These are phyloP conservation scores for Luidia sarsii DNA, from an alignment of 53 echinoderm and acorn worm species.

Conservation along the genomic window DNA sequence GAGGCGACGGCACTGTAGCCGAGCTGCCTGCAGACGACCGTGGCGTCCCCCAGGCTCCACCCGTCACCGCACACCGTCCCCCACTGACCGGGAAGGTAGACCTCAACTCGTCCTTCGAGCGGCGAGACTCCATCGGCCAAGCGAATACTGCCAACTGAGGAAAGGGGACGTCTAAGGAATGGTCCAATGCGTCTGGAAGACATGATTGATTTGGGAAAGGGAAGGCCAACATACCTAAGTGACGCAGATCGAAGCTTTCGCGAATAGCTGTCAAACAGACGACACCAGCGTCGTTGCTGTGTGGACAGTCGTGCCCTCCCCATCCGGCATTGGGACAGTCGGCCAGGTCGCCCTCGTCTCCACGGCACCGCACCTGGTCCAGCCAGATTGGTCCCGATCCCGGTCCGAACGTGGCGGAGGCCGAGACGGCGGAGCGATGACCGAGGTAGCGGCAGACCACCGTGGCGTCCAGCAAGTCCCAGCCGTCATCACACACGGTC, in stretches of 20 bases:
- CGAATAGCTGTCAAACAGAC: no score
- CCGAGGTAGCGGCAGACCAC: constrained; percentile 27
- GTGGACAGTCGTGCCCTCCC: constrained; percentile 34
- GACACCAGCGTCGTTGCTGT: constrained; percentile 36
- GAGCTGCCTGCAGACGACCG: no score
- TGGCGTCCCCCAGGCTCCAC: no score
- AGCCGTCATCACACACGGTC: constrained; percentile 24
- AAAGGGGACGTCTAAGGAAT: no score
- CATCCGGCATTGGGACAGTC: constrained; percentile 15
- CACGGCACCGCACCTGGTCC: constrained; percentile 34
- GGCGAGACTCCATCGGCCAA: no score
- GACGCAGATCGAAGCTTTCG: background rate
- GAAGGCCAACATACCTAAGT: background rate
- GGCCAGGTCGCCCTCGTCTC: constrained; percentile 24
- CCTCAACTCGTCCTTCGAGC: no score
- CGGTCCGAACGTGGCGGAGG: constrained; percentile 8
- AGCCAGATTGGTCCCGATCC: constrained; percentile 41
- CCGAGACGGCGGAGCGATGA: constrained; percentile 6
- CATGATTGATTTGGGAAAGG: background rate
- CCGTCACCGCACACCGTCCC: no score
- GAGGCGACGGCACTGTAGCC: no score
- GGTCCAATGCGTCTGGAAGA: no score
- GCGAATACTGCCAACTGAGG: no score
- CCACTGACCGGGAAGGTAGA: no score
- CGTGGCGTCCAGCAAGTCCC: constrained; percentile 32